Evolutionary conservation across 2,113 vertebrate species (phyloP).

Genomic region (Glaucidium brasilianum): DNA sequence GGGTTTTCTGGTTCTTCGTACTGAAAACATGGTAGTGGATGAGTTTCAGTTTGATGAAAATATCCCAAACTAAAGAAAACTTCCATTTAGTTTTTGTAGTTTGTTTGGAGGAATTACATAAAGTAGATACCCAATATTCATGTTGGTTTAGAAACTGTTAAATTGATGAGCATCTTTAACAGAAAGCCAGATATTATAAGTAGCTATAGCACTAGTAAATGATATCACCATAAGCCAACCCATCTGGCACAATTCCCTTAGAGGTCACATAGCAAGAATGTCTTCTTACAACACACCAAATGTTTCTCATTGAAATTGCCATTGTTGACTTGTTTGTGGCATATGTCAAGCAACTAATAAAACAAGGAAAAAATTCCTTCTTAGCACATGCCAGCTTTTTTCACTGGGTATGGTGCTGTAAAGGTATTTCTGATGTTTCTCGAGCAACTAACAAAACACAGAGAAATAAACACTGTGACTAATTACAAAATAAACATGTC

Average conservation of each 20-base stretch:
- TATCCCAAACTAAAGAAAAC: neutral
- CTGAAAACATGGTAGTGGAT: neutral
- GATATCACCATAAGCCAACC: neutral
- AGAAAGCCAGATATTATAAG: neutral
- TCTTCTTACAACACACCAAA: neutral
- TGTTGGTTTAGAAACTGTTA: neutral
- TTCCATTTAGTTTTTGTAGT: neutral
- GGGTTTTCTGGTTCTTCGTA: neutral
- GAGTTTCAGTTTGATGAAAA: neutral
- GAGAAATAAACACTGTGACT: neutral
- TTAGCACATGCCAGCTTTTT: neutral
- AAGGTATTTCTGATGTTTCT: neutral
- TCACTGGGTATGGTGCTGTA: neutral
- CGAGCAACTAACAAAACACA: neutral
- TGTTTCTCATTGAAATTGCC: neutral
- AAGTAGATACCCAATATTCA: neutral
- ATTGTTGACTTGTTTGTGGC: neutral
- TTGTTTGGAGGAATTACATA: neutral
- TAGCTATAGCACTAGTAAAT: neutral
- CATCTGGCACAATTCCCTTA: neutral
- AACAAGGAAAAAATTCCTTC: neutral
- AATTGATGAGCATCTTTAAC: neutral
- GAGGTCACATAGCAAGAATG: neutral
- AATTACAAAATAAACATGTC: neutral
- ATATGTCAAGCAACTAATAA: neutral